A percentile compares a stretch with the other conserved stretches of the same genome.
Conservation (phyloP, 2,888 invertebrate species). For the Ariolimax columbianus region DNA sequence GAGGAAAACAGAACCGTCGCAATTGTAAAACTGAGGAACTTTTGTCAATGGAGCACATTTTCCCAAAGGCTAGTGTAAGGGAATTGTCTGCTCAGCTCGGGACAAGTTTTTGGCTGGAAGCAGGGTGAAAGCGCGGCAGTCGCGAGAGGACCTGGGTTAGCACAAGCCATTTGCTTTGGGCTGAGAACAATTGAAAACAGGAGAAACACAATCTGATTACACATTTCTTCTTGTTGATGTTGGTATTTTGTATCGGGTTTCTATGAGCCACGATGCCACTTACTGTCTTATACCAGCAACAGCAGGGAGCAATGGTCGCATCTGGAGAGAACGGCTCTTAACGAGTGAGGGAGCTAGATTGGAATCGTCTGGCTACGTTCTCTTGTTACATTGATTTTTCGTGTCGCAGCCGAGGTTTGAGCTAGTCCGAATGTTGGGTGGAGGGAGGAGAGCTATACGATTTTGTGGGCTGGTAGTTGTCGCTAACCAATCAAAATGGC, state of each 20-base stretch:
- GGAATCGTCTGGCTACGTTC: slow-evolving; percentile 3
- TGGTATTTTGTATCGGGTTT: too few relatives aligned
- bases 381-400: slow-evolving; percentile 35
- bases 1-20: background rate
- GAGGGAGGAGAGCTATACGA: background rate
- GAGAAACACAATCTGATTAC: background rate
- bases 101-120: background rate
- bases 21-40: background rate
- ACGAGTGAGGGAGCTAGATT: slow-evolving; percentile 32
- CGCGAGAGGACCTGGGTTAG: background rate
- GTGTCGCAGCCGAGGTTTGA: slow-evolving; percentile 6
- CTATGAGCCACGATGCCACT: too few relatives aligned
- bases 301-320: background rate
- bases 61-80: background rate
- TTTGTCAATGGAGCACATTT: background rate
- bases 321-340: background rate
- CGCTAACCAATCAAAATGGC: slow-evolving; percentile 7
- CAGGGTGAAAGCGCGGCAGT: background rate
- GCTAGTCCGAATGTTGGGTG: background rate
- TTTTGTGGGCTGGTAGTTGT: slow-evolving; percentile 3
- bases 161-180: background rate
- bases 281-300: too few relatives aligned
- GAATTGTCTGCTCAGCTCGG: background rate
- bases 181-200: background rate
- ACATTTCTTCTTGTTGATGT: too few relatives aligned